Percentiles rank a stretch among this genome's conserved stretches.
Evolutionary conservation across 2,797 vertebrate genomes (phyloP).

Genomic region (Xyrichtys novacula): DNA sequence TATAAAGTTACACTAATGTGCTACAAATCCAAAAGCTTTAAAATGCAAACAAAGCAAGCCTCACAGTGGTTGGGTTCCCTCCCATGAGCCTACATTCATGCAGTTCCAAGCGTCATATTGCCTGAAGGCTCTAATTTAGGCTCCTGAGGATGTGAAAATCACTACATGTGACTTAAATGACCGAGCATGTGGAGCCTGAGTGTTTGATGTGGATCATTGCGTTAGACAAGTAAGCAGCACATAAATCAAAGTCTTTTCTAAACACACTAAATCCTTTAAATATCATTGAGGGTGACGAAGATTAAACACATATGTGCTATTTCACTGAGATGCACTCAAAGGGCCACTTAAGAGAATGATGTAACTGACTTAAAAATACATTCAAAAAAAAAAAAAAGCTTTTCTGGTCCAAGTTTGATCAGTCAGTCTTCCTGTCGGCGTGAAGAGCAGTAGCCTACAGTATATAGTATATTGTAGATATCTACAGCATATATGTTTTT

Average conservation of each 20-base stretch:
- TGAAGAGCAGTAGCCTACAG: too few species aligned
- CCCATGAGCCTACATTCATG: constrained; percentile 6
- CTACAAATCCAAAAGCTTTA: constrained; percentile 9
- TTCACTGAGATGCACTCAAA: constrained; percentile 9
- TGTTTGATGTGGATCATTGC: constrained; percentile 55
- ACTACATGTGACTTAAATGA: constrained; percentile 29
- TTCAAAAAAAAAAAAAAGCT: background rate
- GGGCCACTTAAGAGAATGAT: background rate
- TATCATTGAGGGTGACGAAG: constrained; percentile 25
- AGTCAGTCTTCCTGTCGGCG: too few species aligned
- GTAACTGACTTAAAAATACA: background rate
- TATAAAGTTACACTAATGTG: constrained; percentile 23
- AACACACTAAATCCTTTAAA: constrained; percentile 33
- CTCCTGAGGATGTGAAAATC: constrained; percentile 50
- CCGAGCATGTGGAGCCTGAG: constrained; percentile 39
- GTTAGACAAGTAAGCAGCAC: constrained; percentile 44
- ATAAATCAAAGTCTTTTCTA: constrained; percentile 41
- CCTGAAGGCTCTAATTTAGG: constrained; percentile 47
- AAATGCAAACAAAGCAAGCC: constrained; percentile 32
- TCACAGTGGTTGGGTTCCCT: constrained; percentile 10
- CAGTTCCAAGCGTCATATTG: constrained; percentile 19
- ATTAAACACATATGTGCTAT: constrained; percentile 15
- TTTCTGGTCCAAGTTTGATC: too few species aligned
- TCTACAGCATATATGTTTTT: too few species aligned
- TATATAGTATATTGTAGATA: too few species aligned